A percentile compares a stretch with the other conserved stretches of the same genome.
These are phyloP conservation scores for Ochropacha duplaris DNA, from an alignment of 2,888 invertebrate species.

Conservation along the genomic window DNA sequence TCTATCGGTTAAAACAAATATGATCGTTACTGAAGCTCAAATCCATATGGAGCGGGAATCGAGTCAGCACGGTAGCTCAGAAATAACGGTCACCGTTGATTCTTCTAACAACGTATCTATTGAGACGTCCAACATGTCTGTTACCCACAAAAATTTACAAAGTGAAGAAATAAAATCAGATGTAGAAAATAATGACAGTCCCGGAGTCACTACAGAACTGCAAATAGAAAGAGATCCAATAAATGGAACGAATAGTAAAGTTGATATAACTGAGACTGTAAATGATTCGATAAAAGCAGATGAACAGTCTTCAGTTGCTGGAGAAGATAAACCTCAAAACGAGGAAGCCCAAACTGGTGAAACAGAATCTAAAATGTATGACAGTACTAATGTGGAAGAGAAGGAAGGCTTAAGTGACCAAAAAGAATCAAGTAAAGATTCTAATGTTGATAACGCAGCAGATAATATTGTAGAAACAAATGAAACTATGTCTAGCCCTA, in stretches of 20 bases:
- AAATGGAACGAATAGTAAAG: background rate
- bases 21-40: conserved; percentile 79
- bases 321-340: background rate
- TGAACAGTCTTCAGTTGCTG: background rate
- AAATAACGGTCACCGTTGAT: conserved; percentile 72
- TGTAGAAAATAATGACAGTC: conserved; percentile 26
- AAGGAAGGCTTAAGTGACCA: conserved; percentile 19
- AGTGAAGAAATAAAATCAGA: conserved; percentile 39
- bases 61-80: conserved; percentile 68
- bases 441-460: conserved; percentile 17
- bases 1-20: conserved; percentile 74
- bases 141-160: conserved; percentile 59
- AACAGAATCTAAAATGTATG: conserved; percentile 16
- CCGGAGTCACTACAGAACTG: conserved; percentile 19
- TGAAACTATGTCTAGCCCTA: conserved; percentile 32
- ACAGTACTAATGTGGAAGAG: conserved; percentile 17
- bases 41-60: conserved; percentile 77
- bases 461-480: conserved; percentile 21
- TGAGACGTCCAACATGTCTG: conserved; percentile 65
- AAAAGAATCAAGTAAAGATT: conserved; percentile 25
- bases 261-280: background rate
- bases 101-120: conserved; percentile 75
- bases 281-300: background rate
- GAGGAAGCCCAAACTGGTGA: conserved; percentile 4
- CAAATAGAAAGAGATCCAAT: conserved; percentile 16